These are phyloP conservation scores for Phoenicopterus ruber DNA, from an alignment of 2,113 vertebrate genomes.

Conservation along the genomic window DNA sequence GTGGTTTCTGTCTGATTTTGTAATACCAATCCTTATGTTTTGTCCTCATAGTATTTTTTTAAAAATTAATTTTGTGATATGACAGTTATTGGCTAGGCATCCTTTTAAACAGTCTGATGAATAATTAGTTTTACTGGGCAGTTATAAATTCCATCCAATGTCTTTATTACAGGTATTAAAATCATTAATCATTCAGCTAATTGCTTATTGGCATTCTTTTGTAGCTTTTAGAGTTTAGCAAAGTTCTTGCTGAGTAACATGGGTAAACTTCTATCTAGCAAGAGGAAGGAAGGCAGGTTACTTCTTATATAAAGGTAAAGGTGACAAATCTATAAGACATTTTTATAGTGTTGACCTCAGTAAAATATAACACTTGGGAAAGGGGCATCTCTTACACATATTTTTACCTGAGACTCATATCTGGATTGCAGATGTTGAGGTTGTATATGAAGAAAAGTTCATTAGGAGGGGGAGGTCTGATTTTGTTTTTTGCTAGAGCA, in stretches of 20 bases:
- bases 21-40: not conserved
- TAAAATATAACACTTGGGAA: not conserved
- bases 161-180: conserved; percentile 52
- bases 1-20: not conserved
- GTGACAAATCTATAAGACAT: not conserved
- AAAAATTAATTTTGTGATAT: not conserved
- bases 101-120: conserved; percentile 24
- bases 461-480: not conserved
- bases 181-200: conserved; percentile 59
- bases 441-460: not conserved
- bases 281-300: not conserved
- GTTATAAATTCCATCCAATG: conserved; percentile 29
- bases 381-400: not conserved
- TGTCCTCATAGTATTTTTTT: not conserved
- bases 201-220: conserved; percentile 55
- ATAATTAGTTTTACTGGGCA: conserved; percentile 33
- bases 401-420: not conserved
- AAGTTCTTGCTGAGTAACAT: conserved; percentile 12
- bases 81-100: conserved; percentile 23
- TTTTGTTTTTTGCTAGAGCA: not conserved
- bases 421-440: not conserved
- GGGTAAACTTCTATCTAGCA: not conserved
- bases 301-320: not conserved
- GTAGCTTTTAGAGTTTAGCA: conserved; percentile 14
- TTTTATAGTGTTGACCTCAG: not conserved